These are phyloP conservation scores for Antheraea yamamai DNA, from an alignment of 2,888 invertebrate genomes.

Conservation along the genomic window DNA sequence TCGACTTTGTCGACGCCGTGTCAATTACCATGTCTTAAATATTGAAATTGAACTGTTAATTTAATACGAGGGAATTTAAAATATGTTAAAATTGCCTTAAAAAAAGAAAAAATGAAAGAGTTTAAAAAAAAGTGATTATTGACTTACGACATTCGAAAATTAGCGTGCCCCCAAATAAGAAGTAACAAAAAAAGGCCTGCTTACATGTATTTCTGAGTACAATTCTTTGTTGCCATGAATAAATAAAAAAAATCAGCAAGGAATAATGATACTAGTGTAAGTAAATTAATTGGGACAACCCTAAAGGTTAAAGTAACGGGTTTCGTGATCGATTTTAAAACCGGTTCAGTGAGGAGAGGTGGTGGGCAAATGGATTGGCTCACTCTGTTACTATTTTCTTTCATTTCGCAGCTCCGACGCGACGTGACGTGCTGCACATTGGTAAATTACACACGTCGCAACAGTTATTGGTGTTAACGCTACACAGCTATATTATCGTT, in stretches of 20 bases:
- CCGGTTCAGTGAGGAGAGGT: constrained; percentile 22
- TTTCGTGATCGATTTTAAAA: constrained; percentile 28
- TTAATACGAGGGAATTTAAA: too few species aligned
- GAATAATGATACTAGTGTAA: neutral
- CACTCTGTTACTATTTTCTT: constrained; percentile 1
- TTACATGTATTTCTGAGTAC: too few species aligned
- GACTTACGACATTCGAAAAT: too few species aligned
- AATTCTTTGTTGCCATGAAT: too few species aligned
- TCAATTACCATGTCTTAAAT: too few species aligned
- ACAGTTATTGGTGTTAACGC: neutral
- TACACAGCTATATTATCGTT: neutral
- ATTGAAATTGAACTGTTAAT: too few species aligned
- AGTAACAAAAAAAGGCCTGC: too few species aligned
- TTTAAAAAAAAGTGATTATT: too few species aligned
- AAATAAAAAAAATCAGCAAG: neutral
- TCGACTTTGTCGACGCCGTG: too few species aligned
- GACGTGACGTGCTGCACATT: neutral
- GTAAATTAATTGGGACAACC: neutral
- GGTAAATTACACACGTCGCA: constrained; percentile 3
- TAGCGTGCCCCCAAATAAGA: too few species aligned
- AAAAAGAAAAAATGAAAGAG: too few species aligned
- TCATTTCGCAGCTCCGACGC: constrained; percentile 12
- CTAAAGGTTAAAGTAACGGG: constrained; percentile 1
- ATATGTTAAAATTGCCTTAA: too few species aligned
- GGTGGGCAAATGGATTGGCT: constrained; percentile 20